Evolutionary conservation across 2,113 vertebrate genomes (phyloP), one percentile per base, ranked within the genome.

Genomic region (Crocuta crocuta): DNA sequence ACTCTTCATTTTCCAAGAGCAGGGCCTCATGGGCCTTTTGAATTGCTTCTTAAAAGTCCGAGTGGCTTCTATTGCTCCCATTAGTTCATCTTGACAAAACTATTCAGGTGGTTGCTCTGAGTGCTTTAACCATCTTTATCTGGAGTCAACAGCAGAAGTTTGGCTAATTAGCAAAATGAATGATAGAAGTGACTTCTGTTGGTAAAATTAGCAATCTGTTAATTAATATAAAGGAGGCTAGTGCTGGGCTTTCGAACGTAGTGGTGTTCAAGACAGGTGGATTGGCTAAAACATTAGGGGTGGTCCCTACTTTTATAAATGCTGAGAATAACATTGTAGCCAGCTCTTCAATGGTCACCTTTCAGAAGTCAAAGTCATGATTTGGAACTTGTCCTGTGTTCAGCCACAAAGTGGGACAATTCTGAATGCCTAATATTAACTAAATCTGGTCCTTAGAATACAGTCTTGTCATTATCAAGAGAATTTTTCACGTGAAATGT

Each of bases 1-100:
- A 58, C 26, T 58, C 87, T 95, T 82, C 82, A 65, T 90, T 89
- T 84, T 33, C 89, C 94, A 84, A 70, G 50, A 94, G 28, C 35
- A 88, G 23, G 16, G 43, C 58, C 65, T 74, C 24, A 1, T 61
- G 65, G 58, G 50, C n/a, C 66, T 95, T 73, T 92, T 79, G 31
- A 85, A 92, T 83, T 89, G 71, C 84, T 88, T 55, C 96, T 97
- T 68, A 79, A 94, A 96, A 79, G 21, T 48, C 78, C 95, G 15
- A 93, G 87, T 11, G 81, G 15, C 61, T 96, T 89, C 92, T 93
- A 65, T 80, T 79, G 6, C 73, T 89, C 79, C 95, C 55, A 35
- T 73, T 79, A 70, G 91, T 84, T 95, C 68, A 55, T 58, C 39
- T 55, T 48, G 48, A 96, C 74, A 74, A 92, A 78, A 28, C 85